These are phyloP conservation scores for Megaustenia siamemsis DNA, from an alignment of 2,888 invertebrate genomes.

Conservation along the genomic window DNA sequence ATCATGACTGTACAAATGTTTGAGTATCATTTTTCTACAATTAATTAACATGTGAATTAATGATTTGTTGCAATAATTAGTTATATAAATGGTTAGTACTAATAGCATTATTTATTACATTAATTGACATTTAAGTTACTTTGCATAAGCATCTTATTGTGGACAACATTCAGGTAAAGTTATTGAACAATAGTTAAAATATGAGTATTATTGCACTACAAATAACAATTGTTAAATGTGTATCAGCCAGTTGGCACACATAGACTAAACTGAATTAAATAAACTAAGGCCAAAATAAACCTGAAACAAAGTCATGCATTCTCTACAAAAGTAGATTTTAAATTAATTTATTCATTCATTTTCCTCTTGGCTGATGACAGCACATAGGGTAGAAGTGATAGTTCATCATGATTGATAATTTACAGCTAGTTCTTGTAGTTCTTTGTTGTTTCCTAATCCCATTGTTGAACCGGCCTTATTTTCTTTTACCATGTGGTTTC, in stretches of 20 bases:
- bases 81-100: background rate
- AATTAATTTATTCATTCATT: no score
- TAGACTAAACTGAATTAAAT: no score
- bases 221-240: background rate
- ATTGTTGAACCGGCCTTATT: no score
- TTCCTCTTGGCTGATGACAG: no score
- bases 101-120: slow-evolving; percentile 10
- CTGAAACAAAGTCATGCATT: no score
- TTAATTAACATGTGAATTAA: background rate
- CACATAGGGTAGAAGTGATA: no score
- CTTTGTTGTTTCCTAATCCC: no score
- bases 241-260: background rate
- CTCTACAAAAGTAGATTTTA: no score
- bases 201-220: background rate
- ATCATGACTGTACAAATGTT: background rate
- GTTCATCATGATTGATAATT: no score
- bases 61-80: background rate
- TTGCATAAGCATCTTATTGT: background rate
- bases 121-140: background rate
- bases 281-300: no score
- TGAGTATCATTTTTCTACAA: background rate
- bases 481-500: no score
- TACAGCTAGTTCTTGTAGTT: no score
- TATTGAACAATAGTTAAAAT: background rate
- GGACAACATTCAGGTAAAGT: background rate